phyloP scores from a whole-genome alignment of 2,113 vertebrate species.

The Callorhinus ursinus region DNA sequence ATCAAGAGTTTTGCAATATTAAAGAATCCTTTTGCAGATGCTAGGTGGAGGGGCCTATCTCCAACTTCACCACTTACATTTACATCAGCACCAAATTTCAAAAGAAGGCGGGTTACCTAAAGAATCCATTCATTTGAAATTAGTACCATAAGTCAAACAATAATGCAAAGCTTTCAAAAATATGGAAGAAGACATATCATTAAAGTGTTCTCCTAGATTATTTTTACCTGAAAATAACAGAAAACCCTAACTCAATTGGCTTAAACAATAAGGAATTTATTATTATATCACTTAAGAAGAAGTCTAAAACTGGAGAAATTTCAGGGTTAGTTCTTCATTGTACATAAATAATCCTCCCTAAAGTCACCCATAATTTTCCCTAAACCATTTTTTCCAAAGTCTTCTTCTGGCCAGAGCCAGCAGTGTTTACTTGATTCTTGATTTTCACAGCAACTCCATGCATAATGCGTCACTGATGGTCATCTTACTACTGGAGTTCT shows the following conservation, averaged over 20 bases:
- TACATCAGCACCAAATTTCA: slow-evolving; percentile 95
- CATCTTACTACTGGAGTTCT: background rate
- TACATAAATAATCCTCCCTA: background rate
- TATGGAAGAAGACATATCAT: background rate
- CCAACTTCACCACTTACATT: slow-evolving; percentile 95
- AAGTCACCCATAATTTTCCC: background rate
- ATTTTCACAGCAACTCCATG: background rate
- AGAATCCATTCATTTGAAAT: slow-evolving; percentile 50
- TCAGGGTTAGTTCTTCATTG: background rate
- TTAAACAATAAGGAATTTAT: background rate
- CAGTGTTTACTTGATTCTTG: background rate
- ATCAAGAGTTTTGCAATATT: slow-evolving; percentile 91
- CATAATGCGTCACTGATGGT: background rate
- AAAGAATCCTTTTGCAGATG: slow-evolving; percentile 95
- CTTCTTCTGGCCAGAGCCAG: background rate
- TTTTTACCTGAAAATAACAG: background rate
- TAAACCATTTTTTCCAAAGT: background rate
- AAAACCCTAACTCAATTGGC: background rate
- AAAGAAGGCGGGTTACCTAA: slow-evolving; percentile 91
- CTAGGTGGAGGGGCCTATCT: slow-evolving; percentile 94
- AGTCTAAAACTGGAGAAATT: background rate
- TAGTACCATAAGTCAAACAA: background rate
- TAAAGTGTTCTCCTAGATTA: background rate
- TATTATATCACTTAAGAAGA: background rate
- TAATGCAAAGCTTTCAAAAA: background rate